These are phyloP conservation scores for Thunnus albacares DNA, from an alignment of 2,797 vertebrate species.

Conservation along the genomic window DNA sequence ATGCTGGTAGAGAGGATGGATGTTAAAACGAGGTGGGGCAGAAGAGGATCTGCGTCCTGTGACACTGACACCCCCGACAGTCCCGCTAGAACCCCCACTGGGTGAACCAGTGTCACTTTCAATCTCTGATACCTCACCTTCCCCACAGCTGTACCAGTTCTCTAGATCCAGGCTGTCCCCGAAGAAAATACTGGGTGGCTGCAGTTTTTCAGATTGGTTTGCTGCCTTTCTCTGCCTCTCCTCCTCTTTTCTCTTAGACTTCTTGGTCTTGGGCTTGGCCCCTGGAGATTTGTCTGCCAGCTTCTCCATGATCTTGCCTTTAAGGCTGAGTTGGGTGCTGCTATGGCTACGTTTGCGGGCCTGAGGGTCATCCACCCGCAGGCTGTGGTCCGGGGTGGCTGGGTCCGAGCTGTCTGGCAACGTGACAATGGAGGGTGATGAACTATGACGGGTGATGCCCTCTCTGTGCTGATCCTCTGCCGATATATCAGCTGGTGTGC, in stretches of 20 bases:
- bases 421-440: conserved; percentile 93
- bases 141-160: conserved; percentile 99
- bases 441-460: conserved; percentile 91
- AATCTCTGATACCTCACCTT: conserved; percentile 98
- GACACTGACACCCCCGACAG: conserved; percentile 37
- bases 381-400: conserved; percentile 80
- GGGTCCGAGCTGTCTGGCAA: conserved; percentile 82
- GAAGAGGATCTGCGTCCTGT: conserved; percentile 68
- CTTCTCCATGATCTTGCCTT: conserved; percentile 93
- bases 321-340: conserved; percentile 96
- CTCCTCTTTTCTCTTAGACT: conserved; percentile 91
- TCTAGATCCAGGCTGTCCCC: conserved; percentile 98
- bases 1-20: conserved; percentile 98
- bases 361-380: conserved; percentile 85
- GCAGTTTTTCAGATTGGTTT: conserved; percentile 89
- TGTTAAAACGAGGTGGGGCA: conserved; percentile 89
- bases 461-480: conserved; percentile 79
- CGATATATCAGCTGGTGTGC: conserved; percentile 69
- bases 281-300: conserved; percentile 93
- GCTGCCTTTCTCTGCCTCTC: conserved; percentile 89
- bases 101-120: conserved; percentile 97
- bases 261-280: conserved; percentile 96
- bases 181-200: conserved; percentile 94
- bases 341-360: conserved; percentile 94
- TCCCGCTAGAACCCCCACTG: conserved; percentile 75